Evolutionary conservation across 2,113 vertebrate genomes (phyloP), one percentile per base, ranked within the genome.

Genomic region (Bathybates hornii): DNA sequence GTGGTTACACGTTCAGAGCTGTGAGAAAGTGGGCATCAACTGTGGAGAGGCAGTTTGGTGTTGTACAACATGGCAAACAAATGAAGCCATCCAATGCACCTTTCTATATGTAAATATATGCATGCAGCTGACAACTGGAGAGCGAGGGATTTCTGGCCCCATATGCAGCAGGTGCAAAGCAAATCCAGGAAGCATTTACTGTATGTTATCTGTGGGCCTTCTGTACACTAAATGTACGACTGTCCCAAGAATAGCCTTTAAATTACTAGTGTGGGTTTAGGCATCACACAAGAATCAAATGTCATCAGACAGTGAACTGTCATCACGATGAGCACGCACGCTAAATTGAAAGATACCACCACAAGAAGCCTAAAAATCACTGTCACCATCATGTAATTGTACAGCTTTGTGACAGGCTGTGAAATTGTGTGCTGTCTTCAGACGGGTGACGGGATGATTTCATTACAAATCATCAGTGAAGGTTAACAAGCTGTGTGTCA

Each of bases 61-160:
- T 57, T 87, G 57, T 84, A 78, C 53, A 85, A 80, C 66, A 87
- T 24, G 52, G 82, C 38, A 86, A 87, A 84, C 56, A 88, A 90
- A 94, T 56, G 48, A 86, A 50, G 87, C 34, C 59, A 80, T 9
- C 68, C 71, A 61, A 41, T 81, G 38, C 19, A 45, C 84, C 81
- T 86, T 86, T 93, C 68, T 83, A 52, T 85, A 92, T 94, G 92
- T 66, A 93, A 94, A 94, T 89, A 53, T 87, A 87, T 91, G 89
- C 88, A 82, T 52, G 66, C 29, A 43, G 81, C 21, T 11, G 11
- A 63, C 9, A 24, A 71, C 76, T 57, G 50, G 10, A 48, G 80
- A 80, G 17, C 13, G 83, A 53, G n/a, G 78, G 68, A 86, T 78
- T 76, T 61, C 61, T 16, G 10, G 7, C 17, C 71, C 17, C 14